Evolutionary conservation across 2,888 invertebrate genomes (phyloP).

Genomic region (Xanthia togata): DNA sequence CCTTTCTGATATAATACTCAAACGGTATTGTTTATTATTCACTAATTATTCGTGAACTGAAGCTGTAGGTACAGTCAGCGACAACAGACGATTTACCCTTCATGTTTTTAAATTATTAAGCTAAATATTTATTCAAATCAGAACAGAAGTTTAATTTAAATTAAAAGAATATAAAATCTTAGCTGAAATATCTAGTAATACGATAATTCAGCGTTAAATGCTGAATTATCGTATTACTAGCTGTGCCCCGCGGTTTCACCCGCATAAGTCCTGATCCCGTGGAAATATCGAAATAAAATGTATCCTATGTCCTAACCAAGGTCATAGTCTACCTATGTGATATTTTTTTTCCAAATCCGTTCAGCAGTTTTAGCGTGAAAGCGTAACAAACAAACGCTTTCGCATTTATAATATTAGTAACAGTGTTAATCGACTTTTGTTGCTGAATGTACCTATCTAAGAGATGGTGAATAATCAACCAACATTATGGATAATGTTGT

Average conservation of each 20-base stretch:
- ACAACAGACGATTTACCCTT: background rate
- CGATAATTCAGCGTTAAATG: too few species aligned
- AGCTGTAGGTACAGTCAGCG: background rate
- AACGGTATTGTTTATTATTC: constrained; percentile 34
- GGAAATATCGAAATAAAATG: too few species aligned
- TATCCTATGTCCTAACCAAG: too few species aligned
- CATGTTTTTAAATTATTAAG: background rate
- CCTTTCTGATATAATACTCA: background rate
- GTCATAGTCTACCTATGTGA: too few species aligned
- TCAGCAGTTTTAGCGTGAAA: too few species aligned
- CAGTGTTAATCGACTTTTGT: background rate
- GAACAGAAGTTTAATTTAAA: background rate
- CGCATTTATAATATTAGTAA: too few species aligned
- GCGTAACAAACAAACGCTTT: too few species aligned
- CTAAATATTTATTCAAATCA: background rate
- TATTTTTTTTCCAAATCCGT: too few species aligned
- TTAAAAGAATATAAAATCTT: background rate
- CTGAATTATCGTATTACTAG: background rate
- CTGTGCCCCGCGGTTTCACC: too few species aligned
- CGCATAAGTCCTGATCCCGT: too few species aligned
- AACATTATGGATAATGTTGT: background rate
- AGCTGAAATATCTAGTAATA: too few species aligned
- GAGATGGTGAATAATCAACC: background rate
- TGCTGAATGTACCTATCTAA: background rate
- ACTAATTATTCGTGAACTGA: constrained; percentile 23